Conservation (phyloP, 2,888 invertebrate species). For the Perdita meconis region DNA sequence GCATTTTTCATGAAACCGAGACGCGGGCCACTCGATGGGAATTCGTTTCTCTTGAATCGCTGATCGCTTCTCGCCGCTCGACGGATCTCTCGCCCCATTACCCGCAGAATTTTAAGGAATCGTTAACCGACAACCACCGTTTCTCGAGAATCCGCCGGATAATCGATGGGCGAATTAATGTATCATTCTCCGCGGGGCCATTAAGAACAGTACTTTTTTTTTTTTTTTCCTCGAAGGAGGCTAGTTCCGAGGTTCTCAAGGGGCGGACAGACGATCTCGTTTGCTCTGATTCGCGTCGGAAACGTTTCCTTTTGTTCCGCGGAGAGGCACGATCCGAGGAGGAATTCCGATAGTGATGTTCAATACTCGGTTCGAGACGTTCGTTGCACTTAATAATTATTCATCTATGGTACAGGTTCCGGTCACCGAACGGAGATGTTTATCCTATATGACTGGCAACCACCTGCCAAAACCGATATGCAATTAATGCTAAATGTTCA, state of each 20-base stretch:
- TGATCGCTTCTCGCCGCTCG: slow-evolving; percentile 7
- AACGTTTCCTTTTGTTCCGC: neutral
- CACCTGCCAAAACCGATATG: slow-evolving; percentile 82
- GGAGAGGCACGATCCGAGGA: neutral
- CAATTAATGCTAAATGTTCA: slow-evolving; percentile 80
- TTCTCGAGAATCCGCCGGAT: neutral
- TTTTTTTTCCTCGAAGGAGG: no score
- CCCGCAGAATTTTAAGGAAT: neutral
- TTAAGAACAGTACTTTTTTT: no score
- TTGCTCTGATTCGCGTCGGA: no score
- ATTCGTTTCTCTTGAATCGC: slow-evolving; percentile 28
- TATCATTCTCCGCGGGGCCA: neutral
- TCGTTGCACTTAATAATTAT: slow-evolving; percentile 74
- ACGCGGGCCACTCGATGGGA: slow-evolving; percentile 7
- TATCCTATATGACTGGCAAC: slow-evolving; percentile 76
- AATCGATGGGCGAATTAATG: neutral
- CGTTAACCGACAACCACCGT: slow-evolving; percentile 1
- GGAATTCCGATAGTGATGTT: slow-evolving; percentile 12
- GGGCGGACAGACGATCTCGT: no score
- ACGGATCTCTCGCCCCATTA: slow-evolving; percentile 35
- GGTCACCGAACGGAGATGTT: slow-evolving; percentile 77
- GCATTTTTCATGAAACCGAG: slow-evolving; percentile 33
- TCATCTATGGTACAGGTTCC: slow-evolving; percentile 76
- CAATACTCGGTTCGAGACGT: slow-evolving; percentile 51
- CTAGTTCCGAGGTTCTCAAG: no score